Evolutionary conservation across 2,797 vertebrate species (phyloP).

Genomic region (Valencia hispanica): DNA sequence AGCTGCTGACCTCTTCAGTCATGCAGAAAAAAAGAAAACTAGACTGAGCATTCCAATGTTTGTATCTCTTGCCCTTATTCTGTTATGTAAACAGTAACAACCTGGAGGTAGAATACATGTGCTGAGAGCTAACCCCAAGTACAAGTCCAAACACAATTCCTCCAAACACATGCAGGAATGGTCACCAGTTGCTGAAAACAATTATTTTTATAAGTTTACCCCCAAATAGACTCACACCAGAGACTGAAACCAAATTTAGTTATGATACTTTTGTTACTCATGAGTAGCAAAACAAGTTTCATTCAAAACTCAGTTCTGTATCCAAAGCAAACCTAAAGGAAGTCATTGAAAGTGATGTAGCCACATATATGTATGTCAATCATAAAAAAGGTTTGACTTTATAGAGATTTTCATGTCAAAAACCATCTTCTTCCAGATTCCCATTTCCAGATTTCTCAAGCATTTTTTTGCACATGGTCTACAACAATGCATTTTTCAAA

Average conservation of each 20-base stretch:
- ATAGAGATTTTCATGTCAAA: neutral
- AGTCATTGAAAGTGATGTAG: neutral
- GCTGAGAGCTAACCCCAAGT: neutral
- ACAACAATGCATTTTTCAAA: neutral
- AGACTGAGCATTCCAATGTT: neutral
- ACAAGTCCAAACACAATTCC: neutral
- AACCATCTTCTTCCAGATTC: neutral
- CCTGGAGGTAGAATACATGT: neutral
- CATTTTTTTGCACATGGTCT: neutral
- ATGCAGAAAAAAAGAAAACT: neutral
- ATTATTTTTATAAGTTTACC: neutral
- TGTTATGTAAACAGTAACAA: conserved; percentile 11
- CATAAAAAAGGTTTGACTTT: neutral
- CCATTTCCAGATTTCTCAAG: neutral
- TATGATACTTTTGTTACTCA: neutral
- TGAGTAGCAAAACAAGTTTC: neutral
- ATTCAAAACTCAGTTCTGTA: neutral
- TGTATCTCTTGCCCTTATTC: neutral
- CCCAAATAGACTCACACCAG: neutral
- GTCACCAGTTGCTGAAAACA: neutral
- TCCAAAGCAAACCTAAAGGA: neutral
- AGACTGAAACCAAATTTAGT: neutral
- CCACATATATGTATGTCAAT: neutral
- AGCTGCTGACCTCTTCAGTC: neutral
- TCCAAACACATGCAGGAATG: neutral